Conservation (phyloP, 2,113 vertebrate genomes). For the Tenebrosternarchus preto region DNA sequence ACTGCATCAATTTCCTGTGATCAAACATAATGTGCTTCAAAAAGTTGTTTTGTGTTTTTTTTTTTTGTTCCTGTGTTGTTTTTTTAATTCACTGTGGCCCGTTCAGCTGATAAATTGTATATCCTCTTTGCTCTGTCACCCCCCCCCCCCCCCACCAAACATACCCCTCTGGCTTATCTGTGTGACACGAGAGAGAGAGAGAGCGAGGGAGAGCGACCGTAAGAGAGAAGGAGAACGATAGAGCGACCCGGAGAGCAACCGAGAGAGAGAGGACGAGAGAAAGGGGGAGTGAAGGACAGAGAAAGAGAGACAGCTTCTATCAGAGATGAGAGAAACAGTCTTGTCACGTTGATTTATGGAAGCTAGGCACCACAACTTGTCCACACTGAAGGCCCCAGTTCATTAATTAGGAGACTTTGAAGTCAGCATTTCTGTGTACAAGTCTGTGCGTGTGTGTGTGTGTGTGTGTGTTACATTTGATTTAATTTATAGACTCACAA, state of each 20-base stretch:
- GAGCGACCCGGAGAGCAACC: not conserved
- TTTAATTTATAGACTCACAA: constrained; percentile 85
- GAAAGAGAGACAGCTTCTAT: constrained; percentile 90
- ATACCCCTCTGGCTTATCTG: constrained; percentile 79
- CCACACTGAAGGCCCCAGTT: constrained; percentile 98
- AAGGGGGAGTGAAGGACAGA: constrained; percentile 11
- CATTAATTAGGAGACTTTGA: constrained; percentile 99
- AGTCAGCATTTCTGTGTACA: constrained; percentile 77
- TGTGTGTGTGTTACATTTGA: constrained; percentile 81
- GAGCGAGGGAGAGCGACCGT: not conserved
- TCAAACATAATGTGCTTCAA: constrained; percentile 99
- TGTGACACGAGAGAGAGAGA: constrained; percentile 81
- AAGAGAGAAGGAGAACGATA: no score
- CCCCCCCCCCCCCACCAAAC: constrained; percentile 60
- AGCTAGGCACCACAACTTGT: constrained; percentile 98
- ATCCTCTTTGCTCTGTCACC: constrained; percentile 81
- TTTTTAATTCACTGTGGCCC: constrained; percentile 58
- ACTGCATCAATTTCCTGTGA: constrained; percentile 98
- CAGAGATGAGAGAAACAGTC: constrained; percentile 90
- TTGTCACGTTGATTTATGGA: constrained; percentile 99
- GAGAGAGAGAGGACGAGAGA: constrained; percentile 60
- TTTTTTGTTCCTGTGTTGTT: no score
- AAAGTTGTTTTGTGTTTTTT: constrained; percentile 85
- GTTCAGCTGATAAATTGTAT: constrained; percentile 99
- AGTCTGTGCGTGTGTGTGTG: constrained; percentile 72